Evolutionary conservation across 2,888 invertebrate species (phyloP), one percentile per base, ranked within the genome.

Genomic region (Amphiduros pacificus): DNA sequence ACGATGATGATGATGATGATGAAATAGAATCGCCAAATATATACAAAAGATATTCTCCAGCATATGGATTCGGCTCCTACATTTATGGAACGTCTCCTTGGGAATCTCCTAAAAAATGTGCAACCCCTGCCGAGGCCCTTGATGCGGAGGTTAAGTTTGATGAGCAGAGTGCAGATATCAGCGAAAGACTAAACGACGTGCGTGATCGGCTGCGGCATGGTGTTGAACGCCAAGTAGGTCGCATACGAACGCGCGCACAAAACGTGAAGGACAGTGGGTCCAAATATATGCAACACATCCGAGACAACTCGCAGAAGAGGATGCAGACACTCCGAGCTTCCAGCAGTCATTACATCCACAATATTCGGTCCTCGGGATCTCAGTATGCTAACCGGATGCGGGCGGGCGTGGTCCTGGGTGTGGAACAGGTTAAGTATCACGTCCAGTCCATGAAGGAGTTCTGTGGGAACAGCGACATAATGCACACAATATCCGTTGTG

Each of bases 381-480:
- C 61, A 73, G 26, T 76, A 77, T 2, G 78, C 77, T 20, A 69
- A 69, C 28, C 69, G 68, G 28, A 72, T 78, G 60, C 72, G 69
- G 56, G 74, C 74, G 26, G 77, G 78, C 27, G 72, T 79, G 9
- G 77, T 70, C 1, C 61, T 74, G 49, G 76, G 77, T 14, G 73
- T 78, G 62, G 77, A 77, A 59, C 73, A 77, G 57, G 76, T 79
- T 32, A 79, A 79, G 61, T 76, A 70, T 63, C 73, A 74, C 24
- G 74, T 77, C 14, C 76, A 74, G 70, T 78, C 78, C 36, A 74
- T 80, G 65, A 76, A 76, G 51, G 79, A 79, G 65, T 73, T 80
- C 24, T 80, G 80, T 61, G 77, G 79, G 17, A 77, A 78, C 0
- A 77, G 80, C 11, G 77, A 78, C 51, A 75, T 80, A 74, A 66